A percentile compares a stretch with the other conserved stretches of the same genome.
Conservation (phyloP, 2,888 invertebrate species). For the Suillia variegata region DNA sequence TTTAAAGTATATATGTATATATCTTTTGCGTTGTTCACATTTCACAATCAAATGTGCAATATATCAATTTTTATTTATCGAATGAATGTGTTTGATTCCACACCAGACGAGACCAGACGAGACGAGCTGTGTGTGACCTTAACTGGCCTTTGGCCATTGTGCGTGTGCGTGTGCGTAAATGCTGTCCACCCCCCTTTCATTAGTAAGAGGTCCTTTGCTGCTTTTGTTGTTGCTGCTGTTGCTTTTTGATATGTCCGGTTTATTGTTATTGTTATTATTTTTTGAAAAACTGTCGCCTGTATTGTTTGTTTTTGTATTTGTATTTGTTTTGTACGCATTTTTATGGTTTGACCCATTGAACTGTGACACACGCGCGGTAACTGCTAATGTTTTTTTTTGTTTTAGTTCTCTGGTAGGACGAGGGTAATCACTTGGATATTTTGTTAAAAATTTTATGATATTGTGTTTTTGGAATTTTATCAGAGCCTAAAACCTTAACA, state of each 20-base stretch:
- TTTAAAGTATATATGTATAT: too few species aligned
- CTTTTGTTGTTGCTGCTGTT: background rate
- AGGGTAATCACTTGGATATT: too few species aligned
- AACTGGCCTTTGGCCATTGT: slow-evolving; percentile 19
- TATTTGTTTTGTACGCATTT: slow-evolving; percentile 35
- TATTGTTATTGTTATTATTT: slow-evolving; percentile 54
- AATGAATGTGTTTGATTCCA: background rate
- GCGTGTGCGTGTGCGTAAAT: slow-evolving; percentile 18
- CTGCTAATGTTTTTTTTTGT: too few species aligned
- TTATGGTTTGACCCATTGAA: slow-evolving; percentile 38
- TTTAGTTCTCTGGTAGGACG: too few species aligned
- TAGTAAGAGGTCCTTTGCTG: slow-evolving; percentile 28
- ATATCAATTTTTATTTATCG: slow-evolving; percentile 45
- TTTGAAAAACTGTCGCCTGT: slow-evolving; percentile 20
- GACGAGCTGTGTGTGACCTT: background rate
- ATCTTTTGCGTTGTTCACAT: too few species aligned
- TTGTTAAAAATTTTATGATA: too few species aligned
- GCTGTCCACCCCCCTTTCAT: slow-evolving; percentile 27
- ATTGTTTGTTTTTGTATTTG: slow-evolving; percentile 9
- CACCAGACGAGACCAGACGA: too few species aligned
- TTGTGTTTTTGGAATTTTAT: too few species aligned
- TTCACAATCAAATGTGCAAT: slow-evolving; percentile 54
- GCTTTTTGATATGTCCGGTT: slow-evolving; percentile 34
- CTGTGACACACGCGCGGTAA: slow-evolving; percentile 39
- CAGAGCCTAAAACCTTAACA: too few species aligned